Evolutionary conservation across 2,797 vertebrate genomes (phyloP).

Genomic region (Danio choprae): DNA sequence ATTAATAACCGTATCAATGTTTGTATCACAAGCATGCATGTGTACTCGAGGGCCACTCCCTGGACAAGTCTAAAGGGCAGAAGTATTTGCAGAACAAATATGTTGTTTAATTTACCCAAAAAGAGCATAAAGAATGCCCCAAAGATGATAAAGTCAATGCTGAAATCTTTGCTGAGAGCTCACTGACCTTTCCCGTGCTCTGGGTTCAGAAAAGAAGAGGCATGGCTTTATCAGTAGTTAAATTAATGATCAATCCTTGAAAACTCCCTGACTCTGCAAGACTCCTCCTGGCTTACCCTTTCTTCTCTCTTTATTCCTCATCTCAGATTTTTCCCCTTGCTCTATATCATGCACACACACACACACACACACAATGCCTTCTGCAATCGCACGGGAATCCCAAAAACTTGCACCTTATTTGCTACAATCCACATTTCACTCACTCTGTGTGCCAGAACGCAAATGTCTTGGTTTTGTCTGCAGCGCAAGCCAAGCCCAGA

Average conservation of each 20-base stretch:
- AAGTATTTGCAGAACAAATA: conserved; percentile 24
- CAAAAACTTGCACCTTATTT: conserved; percentile 64
- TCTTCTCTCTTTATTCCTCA: conserved; percentile 53
- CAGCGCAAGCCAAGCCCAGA: conserved; percentile 42
- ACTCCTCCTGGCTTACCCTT: conserved; percentile 45
- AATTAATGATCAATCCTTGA: conserved; percentile 71
- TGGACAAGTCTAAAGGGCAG: conserved; percentile 22
- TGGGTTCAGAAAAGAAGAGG: conserved; percentile 57
- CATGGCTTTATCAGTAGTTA: conserved; percentile 73
- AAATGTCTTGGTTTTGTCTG: conserved; percentile 40
- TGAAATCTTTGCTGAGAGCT: conserved; percentile 46
- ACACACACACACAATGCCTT: conserved; percentile 62
- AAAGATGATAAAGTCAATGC: conserved; percentile 13
- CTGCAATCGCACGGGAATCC: conserved; percentile 66
- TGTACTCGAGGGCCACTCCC: not conserved
- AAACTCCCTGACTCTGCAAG: conserved; percentile 60
- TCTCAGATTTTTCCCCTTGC: conserved; percentile 33
- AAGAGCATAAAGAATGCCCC: conserved; percentile 19
- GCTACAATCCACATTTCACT: conserved; percentile 47
- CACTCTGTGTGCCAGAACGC: conserved; percentile 12
- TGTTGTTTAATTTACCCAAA: conserved; percentile 15
- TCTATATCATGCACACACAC: conserved; percentile 49
- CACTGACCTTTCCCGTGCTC: conserved; percentile 36
- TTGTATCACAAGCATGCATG: not conserved
- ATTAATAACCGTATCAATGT: not conserved